These are phyloP conservation scores for Drosophila pachea DNA, from an alignment of 1,140 invertebrate genomes.

Conservation along the genomic window DNA sequence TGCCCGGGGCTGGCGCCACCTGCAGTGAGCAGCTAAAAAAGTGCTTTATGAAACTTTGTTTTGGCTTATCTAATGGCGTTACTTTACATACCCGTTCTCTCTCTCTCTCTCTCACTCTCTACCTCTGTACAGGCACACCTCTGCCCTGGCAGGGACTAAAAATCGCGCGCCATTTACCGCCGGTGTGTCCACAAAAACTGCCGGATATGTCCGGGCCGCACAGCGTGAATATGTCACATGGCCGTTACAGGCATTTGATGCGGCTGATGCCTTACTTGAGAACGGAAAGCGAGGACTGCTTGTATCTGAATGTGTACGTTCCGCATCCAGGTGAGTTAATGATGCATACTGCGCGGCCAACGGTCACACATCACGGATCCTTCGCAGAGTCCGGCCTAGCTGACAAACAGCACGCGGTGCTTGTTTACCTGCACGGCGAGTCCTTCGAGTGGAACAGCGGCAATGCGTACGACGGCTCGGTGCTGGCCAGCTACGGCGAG, in stretches of 20 bases:
- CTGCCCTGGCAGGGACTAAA: constrained; percentile 86
- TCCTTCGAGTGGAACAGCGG: constrained; percentile 96
- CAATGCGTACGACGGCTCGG: constrained; percentile 93
- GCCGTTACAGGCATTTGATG: constrained; percentile 84
- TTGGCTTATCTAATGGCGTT: constrained; percentile 37
- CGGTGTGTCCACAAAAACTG: constrained; percentile 91
- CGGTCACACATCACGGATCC: too few species aligned
- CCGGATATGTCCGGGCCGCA: constrained; percentile 80
- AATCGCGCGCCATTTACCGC: constrained; percentile 86
- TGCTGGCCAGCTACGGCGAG: constrained; percentile 92
- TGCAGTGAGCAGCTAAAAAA: constrained; percentile 7
- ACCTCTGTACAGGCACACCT: constrained; percentile 80
- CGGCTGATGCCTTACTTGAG: constrained; percentile 85
- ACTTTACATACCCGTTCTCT: background rate
- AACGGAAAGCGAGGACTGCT: constrained; percentile 94
- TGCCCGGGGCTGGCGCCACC: background rate
- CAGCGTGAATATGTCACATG: constrained; percentile 80
- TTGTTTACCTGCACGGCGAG: constrained; percentile 95
- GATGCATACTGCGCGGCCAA: background rate
- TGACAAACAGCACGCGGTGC: constrained; percentile 83
- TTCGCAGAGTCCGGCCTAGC: background rate
- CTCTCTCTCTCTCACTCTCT: background rate
- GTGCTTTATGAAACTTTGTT: constrained; percentile 33
- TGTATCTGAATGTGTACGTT: constrained; percentile 96
- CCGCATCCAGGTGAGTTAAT: constrained; percentile 84